A percentile compares a stretch with the other conserved stretches of the same genome.
Evolutionary conservation across 2,797 vertebrate species (phyloP).

Genomic region (Chanos chanos): DNA sequence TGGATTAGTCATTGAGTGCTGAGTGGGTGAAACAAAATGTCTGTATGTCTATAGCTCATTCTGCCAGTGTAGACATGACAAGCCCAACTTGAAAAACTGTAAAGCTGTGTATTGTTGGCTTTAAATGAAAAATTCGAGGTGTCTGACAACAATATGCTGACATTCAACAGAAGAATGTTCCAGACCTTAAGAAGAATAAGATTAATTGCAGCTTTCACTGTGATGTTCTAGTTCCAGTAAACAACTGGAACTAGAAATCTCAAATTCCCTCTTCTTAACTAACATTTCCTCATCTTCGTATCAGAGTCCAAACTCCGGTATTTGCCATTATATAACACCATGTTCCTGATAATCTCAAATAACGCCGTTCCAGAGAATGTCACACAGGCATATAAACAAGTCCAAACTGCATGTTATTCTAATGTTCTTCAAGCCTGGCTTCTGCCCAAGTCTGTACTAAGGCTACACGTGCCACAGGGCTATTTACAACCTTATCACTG

Average conservation of each 20-base stretch:
- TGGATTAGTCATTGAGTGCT: background rate
- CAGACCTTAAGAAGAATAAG: background rate
- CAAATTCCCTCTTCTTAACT: background rate
- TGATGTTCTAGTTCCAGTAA: too few species aligned
- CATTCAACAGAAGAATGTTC: background rate
- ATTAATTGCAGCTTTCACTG: background rate
- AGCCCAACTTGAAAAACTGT: background rate
- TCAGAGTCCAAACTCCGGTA: conserved; percentile 14
- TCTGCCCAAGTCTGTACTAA: conserved; percentile 52
- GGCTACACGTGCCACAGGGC: conserved; percentile 38
- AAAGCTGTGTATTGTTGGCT: background rate
- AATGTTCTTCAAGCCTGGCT: conserved; percentile 39
- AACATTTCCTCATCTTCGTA: background rate
- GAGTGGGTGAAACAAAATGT: background rate
- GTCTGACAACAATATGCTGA: background rate
- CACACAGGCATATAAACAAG: conserved; percentile 57
- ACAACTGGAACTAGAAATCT: background rate
- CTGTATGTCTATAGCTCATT: background rate
- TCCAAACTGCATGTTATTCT: conserved; percentile 60
- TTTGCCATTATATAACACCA: conserved; percentile 6
- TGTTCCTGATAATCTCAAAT: conserved; percentile 11
- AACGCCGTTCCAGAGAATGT: conserved; percentile 54
- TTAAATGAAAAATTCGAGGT: background rate
- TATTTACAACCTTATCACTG: conserved; percentile 42
- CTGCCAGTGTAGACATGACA: background rate